Conservation (phyloP, 2,113 vertebrate species). For the Setophaga kirtlandii region DNA sequence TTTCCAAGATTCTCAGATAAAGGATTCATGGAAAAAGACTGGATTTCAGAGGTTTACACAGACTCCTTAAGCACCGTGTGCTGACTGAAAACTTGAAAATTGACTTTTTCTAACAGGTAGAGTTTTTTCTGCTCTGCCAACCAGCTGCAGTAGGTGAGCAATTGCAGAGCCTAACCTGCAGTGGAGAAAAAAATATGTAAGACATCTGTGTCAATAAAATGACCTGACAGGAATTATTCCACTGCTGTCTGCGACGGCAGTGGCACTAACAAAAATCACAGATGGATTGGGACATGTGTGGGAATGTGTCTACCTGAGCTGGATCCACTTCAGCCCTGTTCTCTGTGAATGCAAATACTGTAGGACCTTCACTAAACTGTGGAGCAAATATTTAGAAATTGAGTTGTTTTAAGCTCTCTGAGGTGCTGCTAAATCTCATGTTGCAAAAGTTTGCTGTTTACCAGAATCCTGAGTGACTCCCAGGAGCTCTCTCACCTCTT, state of each 20-base stretch:
- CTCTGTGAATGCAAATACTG: background rate
- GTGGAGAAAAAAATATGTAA: background rate
- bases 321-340: background rate
- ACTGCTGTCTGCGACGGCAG: background rate
- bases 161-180: background rate
- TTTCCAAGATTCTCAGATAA: background rate
- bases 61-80: background rate
- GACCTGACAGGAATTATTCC: background rate
- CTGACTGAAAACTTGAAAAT: background rate
- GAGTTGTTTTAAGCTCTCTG: constrained; percentile 43
- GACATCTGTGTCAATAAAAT: constrained; percentile 6
- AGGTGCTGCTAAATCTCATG: background rate
- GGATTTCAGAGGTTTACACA: background rate
- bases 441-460: constrained; percentile 38
- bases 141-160: background rate
- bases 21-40: background rate
- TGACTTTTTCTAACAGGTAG: background rate
- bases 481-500: background rate
- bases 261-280: background rate
- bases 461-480: constrained; percentile 4
- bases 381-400: constrained; percentile 46
- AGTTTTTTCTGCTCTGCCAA: background rate
- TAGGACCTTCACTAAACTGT: background rate
- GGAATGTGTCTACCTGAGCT: background rate
- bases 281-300: background rate